Conservation (phyloP, 2,888 invertebrate species). For the Tridacna crocea region DNA sequence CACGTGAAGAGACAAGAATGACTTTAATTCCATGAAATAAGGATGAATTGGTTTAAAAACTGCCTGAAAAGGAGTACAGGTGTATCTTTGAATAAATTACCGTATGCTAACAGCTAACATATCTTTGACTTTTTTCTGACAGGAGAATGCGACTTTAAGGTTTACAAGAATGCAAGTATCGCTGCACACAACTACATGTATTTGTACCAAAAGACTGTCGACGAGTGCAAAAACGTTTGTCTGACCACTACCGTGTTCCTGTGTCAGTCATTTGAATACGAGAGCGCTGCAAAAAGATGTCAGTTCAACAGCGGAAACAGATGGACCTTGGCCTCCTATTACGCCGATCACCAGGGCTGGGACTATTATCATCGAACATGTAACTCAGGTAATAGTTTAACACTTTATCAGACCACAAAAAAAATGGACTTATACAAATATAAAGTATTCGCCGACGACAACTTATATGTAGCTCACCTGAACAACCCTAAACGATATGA, state of each 20-base stretch:
- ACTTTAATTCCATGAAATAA: too few species aligned
- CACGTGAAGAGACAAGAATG: too few species aligned
- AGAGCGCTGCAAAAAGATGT: slow-evolving; percentile 37
- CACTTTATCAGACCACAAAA: background rate
- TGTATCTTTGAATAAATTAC: too few species aligned
- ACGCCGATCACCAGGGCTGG: slow-evolving; percentile 43
- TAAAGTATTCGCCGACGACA: too few species aligned
- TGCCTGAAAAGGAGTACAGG: too few species aligned
- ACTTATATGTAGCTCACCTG: too few species aligned
- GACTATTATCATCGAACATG: slow-evolving; percentile 56
- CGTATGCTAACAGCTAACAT: too few species aligned
- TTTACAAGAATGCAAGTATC: slow-evolving; percentile 36
- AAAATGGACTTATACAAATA: background rate
- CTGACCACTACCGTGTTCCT: slow-evolving; percentile 13
- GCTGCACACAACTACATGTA: slow-evolving; percentile 54
- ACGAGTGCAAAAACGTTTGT: slow-evolving; percentile 47
- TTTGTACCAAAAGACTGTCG: slow-evolving; percentile 38
- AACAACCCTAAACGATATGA: too few species aligned
- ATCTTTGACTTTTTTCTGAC: background rate
- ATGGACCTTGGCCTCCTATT: slow-evolving; percentile 46
- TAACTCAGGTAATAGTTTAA: slow-evolving; percentile 43
- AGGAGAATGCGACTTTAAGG: slow-evolving; percentile 48
- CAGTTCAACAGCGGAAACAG: slow-evolving; percentile 57
- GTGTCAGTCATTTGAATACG: slow-evolving; percentile 58
- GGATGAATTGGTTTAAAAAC: too few species aligned